Base-by-base conservation (phyloP, 2,113 vertebrate species). In the Columba livia region DNA sequence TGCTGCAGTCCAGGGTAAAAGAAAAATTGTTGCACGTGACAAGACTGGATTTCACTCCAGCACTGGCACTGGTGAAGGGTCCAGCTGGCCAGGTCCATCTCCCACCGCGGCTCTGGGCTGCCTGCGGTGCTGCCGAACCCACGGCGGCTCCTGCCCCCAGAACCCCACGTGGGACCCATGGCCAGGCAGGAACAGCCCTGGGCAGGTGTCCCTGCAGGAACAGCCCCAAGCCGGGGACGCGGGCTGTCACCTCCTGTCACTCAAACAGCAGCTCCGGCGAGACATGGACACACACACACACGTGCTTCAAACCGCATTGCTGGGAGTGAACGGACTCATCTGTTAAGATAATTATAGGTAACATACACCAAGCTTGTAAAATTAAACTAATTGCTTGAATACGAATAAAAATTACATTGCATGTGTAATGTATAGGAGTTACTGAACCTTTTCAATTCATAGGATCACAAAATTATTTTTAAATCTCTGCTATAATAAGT, bases 361-460 rank as follows among this genome's bases (percentile, higher is more conserved):
- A 62, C 56, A 51, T 11, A 53, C 61, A 50, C 38, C 34, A 53
- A 19, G 56, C 65, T n/a, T 16, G 32, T 69, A 77, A 90, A 95
- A 93, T 88, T 53, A 29, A 79, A 61, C 87, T 88, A 93, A 94
- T 74, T 71, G 34, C 48, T 66, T 36, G 15, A 65, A 84, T 64
- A 2, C 36, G 36, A 90, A 57, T 44, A n/a, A 85, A 79, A 93
- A 38, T 38, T 56, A 10, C 13, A 54, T 4, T 31, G 38, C 11
- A 15, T 5, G 0, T 14, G 2, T 10, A 79, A 50, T 0, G 0
- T 13, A 12, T 10, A 24, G 12, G 9, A 29, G 1, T 26, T 61
- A 86, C 32, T 3, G 4, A 80, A 85, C 81, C 78, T 73, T 61
- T 58, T 19, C 4, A 11, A 71, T 31, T 56, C 67, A 65, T 0